These are phyloP conservation scores for Dione juno DNA, from an alignment of 2,888 invertebrate species.

Conservation along the genomic window DNA sequence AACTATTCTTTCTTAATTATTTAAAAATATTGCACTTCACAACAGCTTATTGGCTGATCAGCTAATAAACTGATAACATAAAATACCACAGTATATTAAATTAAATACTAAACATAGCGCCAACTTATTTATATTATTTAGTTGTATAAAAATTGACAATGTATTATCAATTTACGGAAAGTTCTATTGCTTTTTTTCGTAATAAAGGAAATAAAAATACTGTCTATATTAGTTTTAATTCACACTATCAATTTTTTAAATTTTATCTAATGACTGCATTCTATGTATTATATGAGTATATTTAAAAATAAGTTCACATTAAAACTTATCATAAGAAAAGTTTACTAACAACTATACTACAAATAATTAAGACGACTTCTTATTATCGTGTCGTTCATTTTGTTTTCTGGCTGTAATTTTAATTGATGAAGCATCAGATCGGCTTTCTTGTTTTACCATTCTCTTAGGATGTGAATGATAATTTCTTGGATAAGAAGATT, in stretches of 20 bases:
- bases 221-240: background rate
- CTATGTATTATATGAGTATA: background rate
- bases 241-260: background rate
- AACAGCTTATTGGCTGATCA: slow-evolving; percentile 53
- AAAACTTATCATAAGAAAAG: background rate
- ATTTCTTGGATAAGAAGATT: slow-evolving; percentile 67
- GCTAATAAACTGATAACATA: slow-evolving; percentile 47
- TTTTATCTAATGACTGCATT: slow-evolving; percentile 9
- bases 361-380: slow-evolving; percentile 39
- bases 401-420: slow-evolving; percentile 37
- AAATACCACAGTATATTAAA: slow-evolving; percentile 33
- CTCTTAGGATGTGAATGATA: slow-evolving; percentile 74
- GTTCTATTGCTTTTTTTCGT: background rate
- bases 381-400: slow-evolving; percentile 37
- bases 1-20: slow-evolving; percentile 23
- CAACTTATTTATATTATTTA: background rate
- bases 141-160: background rate
- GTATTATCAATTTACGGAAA: background rate
- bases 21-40: slow-evolving; percentile 66
- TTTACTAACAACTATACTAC: background rate
- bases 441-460: slow-evolving; percentile 64
- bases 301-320: background rate
- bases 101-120: background rate
- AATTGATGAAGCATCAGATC: slow-evolving; percentile 42
- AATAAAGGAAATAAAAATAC: background rate